phyloP scores from a whole-genome alignment of 2,113 vertebrate species.

The Phrynosoma blainvillii region DNA sequence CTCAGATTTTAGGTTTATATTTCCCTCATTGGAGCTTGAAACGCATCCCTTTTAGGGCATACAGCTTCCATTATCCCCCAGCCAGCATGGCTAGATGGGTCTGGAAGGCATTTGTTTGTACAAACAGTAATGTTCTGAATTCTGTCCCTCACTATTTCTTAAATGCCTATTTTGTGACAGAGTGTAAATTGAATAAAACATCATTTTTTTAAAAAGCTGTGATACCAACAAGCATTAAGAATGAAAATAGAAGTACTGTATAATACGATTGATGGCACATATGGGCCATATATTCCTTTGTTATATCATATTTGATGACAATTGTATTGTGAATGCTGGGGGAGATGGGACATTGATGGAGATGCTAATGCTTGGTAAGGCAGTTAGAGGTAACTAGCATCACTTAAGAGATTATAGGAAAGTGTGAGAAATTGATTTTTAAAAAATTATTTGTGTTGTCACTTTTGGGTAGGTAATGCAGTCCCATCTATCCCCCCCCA shows the following conservation, averaged over 20 bases:
- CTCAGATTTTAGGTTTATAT: no score
- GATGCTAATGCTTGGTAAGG: neutral
- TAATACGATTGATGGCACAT: neutral
- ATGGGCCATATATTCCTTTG: neutral
- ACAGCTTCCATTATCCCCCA: no score
- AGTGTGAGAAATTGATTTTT: neutral
- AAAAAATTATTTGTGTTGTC: neutral
- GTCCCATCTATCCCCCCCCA: no score
- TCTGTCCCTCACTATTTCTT: neutral
- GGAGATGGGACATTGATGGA: neutral
- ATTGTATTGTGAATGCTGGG: neutral
- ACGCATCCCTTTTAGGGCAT: no score
- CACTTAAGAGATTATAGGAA: no score
- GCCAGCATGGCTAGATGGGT: no score
- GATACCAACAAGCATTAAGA: fast-evolving
- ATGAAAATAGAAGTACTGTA: neutral
- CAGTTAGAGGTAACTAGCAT: no score
- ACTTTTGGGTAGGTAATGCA: neutral
- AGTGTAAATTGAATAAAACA: neutral
- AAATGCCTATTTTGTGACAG: neutral
- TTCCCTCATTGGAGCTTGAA: no score
- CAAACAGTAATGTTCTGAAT: no score
- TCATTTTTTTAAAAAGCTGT: neutral
- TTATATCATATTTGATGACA: neutral
- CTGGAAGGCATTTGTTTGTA: no score